A percentile compares a stretch with the other conserved stretches of the same genome.
phyloP scores from a whole-genome alignment of 2,113 vertebrate species.

The Eurypyga helias region DNA sequence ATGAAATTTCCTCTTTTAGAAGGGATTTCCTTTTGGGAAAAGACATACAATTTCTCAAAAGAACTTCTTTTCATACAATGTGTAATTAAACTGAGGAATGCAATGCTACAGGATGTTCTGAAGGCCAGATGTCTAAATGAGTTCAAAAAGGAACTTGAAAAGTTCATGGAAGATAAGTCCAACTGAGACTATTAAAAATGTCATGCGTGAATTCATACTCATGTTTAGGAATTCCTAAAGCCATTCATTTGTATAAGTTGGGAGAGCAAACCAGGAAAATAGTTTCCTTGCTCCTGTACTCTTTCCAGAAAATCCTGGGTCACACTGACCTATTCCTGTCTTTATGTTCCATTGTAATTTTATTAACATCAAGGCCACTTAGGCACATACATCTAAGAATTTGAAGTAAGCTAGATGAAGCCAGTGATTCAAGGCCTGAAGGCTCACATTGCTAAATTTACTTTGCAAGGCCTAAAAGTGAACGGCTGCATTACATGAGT shows the following conservation, averaged over 20 bases:
- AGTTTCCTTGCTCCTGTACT: not conserved
- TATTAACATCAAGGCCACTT: not conserved
- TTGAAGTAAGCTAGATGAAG: not conserved
- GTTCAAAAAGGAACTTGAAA: not conserved
- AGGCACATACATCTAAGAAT: not conserved
- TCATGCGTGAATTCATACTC: not conserved
- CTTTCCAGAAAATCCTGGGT: not conserved
- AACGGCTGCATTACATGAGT: not conserved
- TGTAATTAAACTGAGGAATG: not conserved
- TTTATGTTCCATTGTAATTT: not conserved
- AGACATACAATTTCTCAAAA: not conserved
- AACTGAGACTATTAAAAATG: not conserved
- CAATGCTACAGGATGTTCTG: not conserved
- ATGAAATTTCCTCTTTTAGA: not conserved
- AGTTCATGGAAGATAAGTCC: not conserved
- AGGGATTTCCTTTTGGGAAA: not conserved
- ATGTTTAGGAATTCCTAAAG: not conserved
- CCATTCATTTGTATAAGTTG: not conserved
- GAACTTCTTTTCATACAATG: not conserved
- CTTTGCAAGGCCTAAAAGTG: not conserved
- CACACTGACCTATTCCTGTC: not conserved
- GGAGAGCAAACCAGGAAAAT: not conserved
- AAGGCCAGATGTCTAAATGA: not conserved
- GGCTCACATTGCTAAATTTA: not conserved
- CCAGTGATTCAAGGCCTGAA: not conserved